Conservation (phyloP, 2,113 vertebrate species). For the Opisthocomus hoazin region DNA sequence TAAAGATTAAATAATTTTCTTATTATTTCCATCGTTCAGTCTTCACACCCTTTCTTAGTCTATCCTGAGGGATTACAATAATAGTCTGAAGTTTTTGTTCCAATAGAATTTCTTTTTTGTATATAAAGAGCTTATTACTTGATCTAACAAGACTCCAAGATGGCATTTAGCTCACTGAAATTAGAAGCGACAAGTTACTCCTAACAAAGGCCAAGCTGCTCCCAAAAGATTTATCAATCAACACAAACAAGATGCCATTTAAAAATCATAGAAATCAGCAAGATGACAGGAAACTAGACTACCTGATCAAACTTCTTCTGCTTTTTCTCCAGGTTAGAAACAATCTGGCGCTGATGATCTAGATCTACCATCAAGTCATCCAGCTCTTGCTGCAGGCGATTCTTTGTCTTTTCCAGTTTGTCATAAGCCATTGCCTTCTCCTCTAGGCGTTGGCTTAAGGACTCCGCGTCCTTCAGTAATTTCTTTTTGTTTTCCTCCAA, state of each 20-base stretch:
- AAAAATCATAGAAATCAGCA: background rate
- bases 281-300: background rate
- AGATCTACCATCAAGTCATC: constrained; percentile 93
- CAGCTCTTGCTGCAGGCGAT: constrained; percentile 93
- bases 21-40: background rate
- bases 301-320: constrained; percentile 99
- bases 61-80: background rate
- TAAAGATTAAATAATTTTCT: too few relatives aligned
- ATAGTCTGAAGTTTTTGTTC: background rate
- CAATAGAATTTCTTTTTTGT: background rate
- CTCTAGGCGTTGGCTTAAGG: constrained; percentile 85
- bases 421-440: constrained; percentile 91
- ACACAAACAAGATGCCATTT: background rate
- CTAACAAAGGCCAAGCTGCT: background rate
- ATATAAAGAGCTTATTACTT: background rate
- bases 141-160: background rate
- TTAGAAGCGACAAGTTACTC: background rate
- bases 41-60: background rate
- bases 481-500: constrained; percentile 93
- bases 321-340: constrained; percentile 96
- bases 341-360: constrained; percentile 94
- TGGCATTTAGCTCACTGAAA: background rate
- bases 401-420: constrained; percentile 98
- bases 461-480: constrained; percentile 89
- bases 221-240: background rate